Conservation (phyloP, 1,140 invertebrate genomes). For the Pseudomyrmex gracilis region DNA sequence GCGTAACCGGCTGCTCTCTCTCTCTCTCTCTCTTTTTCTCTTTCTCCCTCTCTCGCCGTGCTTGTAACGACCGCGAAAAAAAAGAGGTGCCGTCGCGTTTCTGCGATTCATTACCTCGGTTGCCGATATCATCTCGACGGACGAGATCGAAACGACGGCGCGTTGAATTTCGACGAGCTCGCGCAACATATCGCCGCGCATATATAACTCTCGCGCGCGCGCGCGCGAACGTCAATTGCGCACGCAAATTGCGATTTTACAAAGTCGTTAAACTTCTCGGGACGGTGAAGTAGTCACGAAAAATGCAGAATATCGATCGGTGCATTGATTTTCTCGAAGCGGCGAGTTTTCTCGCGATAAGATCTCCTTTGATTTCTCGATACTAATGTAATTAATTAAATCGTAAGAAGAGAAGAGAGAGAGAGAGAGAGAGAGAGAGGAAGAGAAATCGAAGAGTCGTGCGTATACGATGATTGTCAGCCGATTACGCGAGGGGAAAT, state of each 20-base stretch:
- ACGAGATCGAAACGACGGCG: conserved; percentile 45
- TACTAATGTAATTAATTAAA: neutral
- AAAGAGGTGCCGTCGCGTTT: conserved; percentile 43
- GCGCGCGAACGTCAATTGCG: conserved; percentile 10
- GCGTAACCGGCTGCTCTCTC: conserved; percentile 28
- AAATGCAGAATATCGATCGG: neutral
- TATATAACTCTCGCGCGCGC: neutral
- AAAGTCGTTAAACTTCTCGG: conserved; percentile 2
- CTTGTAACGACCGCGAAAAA: conserved; percentile 60
- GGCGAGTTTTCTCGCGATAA: neutral
- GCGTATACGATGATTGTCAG: no score
- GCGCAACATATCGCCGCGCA: neutral
- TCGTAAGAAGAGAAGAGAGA: no score
- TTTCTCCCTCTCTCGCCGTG: neutral
- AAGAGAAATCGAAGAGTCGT: neutral
- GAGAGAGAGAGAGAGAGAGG: neutral
- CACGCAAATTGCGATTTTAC: neutral
- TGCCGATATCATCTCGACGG: conserved; percentile 48
- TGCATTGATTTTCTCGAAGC: no score
- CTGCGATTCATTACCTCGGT: conserved; percentile 55
- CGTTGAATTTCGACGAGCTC: conserved; percentile 50
- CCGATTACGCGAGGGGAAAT: neutral
- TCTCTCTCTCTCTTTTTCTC: neutral
- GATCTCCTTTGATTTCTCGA: neutral
- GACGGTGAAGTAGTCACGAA: neutral